Evolutionary conservation across 2,888 invertebrate genomes (phyloP).

Genomic region (Nephrotoma appendiculata): DNA sequence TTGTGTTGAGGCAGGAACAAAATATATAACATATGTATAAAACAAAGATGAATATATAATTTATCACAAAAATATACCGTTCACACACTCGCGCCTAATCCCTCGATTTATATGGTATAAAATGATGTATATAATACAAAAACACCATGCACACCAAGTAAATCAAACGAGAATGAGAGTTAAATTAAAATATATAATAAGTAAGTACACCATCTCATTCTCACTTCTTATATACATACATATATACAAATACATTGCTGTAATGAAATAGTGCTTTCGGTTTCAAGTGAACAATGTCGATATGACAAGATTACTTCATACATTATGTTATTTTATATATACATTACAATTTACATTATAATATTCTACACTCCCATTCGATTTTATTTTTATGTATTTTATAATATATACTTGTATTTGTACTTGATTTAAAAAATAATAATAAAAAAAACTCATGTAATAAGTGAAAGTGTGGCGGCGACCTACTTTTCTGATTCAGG

Average conservation of each 20-base stretch:
- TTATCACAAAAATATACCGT: neutral
- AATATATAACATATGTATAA: neutral
- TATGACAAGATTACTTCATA: neutral
- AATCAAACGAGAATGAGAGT: neutral
- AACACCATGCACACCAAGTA: neutral
- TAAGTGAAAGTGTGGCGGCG: constrained; percentile 80
- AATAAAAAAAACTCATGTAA: constrained; percentile 44
- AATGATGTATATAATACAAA: neutral
- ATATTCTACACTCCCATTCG: neutral
- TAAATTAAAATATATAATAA: neutral
- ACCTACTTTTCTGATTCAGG: constrained; percentile 90
- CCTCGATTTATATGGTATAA: neutral
- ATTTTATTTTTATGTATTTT: neutral
- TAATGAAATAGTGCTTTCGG: constrained; percentile 1
- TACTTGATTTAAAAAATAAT: neutral
- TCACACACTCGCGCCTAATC: neutral
- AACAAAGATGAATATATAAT: constrained; percentile 1
- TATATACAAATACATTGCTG: neutral
- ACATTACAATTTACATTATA: neutral
- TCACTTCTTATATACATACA: neutral
- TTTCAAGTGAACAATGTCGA: constrained; percentile 2
- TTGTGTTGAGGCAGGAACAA: constrained; percentile 11
- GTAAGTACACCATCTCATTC: neutral
- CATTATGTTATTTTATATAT: neutral
- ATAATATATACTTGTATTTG: neutral